Evolutionary conservation across 2,797 vertebrate genomes (phyloP), one percentile per base, ranked within the genome.

Genomic region (Toxotes lorentzi): DNA sequence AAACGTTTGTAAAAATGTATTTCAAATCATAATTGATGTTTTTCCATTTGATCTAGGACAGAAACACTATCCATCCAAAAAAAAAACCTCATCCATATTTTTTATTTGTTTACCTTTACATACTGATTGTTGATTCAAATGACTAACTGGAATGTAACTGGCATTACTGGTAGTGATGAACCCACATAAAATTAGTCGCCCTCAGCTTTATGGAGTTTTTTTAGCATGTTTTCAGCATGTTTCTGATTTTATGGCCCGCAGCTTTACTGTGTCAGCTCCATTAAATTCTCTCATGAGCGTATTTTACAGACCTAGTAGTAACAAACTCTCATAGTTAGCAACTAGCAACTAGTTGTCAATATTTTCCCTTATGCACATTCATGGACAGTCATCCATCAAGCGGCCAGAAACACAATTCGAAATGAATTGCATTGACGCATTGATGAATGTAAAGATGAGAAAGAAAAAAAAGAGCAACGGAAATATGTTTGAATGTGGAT

Each of bases 41-140:
- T 73, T 72, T 77, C 13, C 5, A 58, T 73, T 81, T 83, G 50
- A 63, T 59, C 16, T 12, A 24, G 24, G 14, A 67, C 71, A 58
- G 64, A 65, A 62, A 53, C 48, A 60, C 45, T 41, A 4, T 34
- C 48, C 21, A 66, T 32, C 23, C 6, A 5, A 17, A 47, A 61
- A 45, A 16, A 60, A 30, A 30, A 30, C 27, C 27, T 30, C 27
- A 30, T 30, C 27, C 27, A 30, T 30, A 30, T 30, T 30, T 30
- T 30, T 30, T 35, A 56, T 11, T 38, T 24, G 38, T 9, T 48
- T n/a, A 19, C 8, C 24, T 7, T 47, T 43, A 8, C 13, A n/a
- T 17, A 48, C 21, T 60, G 35, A 66, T 23, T 59, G 23, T 14
- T 58, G n/a, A 21, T 56, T 51, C 48, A 66, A 38, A n/a, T n/a